Base-by-base conservation (phyloP, 2,797 vertebrate species). In the Crenuchus spilurus region DNA sequence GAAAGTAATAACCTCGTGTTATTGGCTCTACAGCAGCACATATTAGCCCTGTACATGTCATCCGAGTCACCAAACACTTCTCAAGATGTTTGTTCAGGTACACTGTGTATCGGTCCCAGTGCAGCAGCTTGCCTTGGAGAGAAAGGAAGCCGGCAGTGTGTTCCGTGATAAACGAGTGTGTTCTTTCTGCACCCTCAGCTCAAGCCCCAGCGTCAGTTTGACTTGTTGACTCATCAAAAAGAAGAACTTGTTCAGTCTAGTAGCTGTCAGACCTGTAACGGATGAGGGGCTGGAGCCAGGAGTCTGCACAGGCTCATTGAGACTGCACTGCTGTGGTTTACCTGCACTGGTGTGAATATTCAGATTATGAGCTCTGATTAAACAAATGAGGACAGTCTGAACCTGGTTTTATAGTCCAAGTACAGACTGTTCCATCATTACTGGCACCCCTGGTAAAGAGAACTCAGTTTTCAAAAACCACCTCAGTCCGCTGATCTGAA, bases 211-310 rank as follows among this genome's bases (percentile, higher is more conserved):
- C 76, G 64, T 81, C 72, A 81, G 72, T 55, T 75, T 76, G 66
- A 81, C 76, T 73, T 66, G 80, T 78, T 81, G 73, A 79, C 73
- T 82, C 76, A 76, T 79, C 76, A 76, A 74, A 78, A 79, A 66
- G 66, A 82, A 76, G 54, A 78, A 82, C 76, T 65, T 76, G 76
- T 76, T 76, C 65, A 62, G 63, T 79, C 70, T 71, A 72, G 65
- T 70, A 66, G 52, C 55, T 76, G 74, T 79, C 80, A 76, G 80
- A 54, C 48, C 49, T 67, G 55, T 79, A 70, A 76, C 31, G 28
- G 63, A 54, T 73, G 52, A 61, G 49, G 24, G 46, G 44, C 64
- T 41, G n/a, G 37, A 54, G 28, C 13, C 26, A 70, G 26, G 46
- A 72, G 62, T 52, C 72, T 75, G 60, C 46, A 31, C 60, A 41